Conservation (phyloP, 2,888 invertebrate genomes). For the Drosophila cognata region DNA sequence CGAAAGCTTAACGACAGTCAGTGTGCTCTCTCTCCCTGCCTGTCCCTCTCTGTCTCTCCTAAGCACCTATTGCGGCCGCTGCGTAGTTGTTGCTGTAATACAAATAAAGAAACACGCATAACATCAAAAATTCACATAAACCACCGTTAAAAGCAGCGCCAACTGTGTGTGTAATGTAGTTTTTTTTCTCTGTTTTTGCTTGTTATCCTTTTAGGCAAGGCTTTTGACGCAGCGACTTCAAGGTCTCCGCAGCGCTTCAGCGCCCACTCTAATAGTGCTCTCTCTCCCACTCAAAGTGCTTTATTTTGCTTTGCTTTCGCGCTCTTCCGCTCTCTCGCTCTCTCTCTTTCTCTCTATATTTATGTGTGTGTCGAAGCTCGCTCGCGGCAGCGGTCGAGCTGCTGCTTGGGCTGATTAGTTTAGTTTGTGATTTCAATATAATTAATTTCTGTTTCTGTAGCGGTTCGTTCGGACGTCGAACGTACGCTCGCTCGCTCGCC, state of each 20-base stretch:
- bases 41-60: conserved; percentile 15
- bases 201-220: conserved; percentile 54
- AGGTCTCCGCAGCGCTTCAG: conserved; percentile 35
- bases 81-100: conserved; percentile 51
- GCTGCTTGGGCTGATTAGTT: conserved; percentile 73
- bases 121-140: conserved; percentile 19
- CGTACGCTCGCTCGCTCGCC: conserved; percentile 50
- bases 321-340: conserved; percentile 6
- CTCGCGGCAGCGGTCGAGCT: conserved; percentile 43
- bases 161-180: conserved; percentile 9
- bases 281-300: conserved; percentile 26
- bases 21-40: conserved; percentile 40
- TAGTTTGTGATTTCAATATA: conserved; percentile 80
- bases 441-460: conserved; percentile 78
- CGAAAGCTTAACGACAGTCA: conserved; percentile 51
- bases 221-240: conserved; percentile 33
- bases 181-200: not conserved
- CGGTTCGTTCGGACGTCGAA: conserved; percentile 75
- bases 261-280: conserved; percentile 18
- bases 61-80: conserved; percentile 21
- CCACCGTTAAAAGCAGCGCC: conserved; percentile 6
- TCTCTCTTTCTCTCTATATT: conserved; percentile 1
- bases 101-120: conserved; percentile 17
- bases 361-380: conserved; percentile 40
- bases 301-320: conserved; percentile 7